These are phyloP conservation scores for Hydra vulgaris DNA, from an alignment of 30 jellyfish, hydroid and myxozoan species.

Conservation along the genomic window DNA sequence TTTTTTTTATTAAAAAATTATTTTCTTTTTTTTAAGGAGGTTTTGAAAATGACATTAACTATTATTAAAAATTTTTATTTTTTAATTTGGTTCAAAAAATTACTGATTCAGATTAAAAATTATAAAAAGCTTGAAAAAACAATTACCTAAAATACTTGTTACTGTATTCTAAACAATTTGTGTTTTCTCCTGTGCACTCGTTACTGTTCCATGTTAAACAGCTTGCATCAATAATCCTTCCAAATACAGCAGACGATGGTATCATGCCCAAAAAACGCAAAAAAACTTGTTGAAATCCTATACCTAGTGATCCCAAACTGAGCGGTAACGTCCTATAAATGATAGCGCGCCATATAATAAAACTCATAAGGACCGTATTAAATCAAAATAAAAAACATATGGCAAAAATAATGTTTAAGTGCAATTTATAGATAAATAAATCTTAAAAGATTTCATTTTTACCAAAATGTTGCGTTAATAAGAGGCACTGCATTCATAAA, in stretches of 20 bases:
- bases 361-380: neutral
- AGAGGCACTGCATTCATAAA: slow-evolving; percentile 65
- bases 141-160: slow-evolving; percentile 49
- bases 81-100: too few relatives aligned
- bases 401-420: too few relatives aligned
- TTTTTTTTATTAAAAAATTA: too few relatives aligned
- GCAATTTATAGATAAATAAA: too few relatives aligned
- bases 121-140: neutral
- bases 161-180: slow-evolving; percentile 55
- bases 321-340: slow-evolving; percentile 57
- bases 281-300: slow-evolving; percentile 81
- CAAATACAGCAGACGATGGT: slow-evolving; percentile 84
- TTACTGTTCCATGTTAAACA: slow-evolving; percentile 64
- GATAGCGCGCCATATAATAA: neutral
- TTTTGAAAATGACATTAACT: too few relatives aligned
- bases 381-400: too few relatives aligned
- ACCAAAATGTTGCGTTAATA: slow-evolving; percentile 59
- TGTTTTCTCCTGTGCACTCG: slow-evolving; percentile 46
- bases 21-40: too few relatives aligned
- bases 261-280: slow-evolving; percentile 71
- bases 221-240: slow-evolving; percentile 59
- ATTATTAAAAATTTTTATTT: too few relatives aligned
- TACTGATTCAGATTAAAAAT: too few relatives aligned
- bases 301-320: slow-evolving; percentile 61
- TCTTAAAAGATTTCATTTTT: too few relatives aligned